These are phyloP conservation scores for Stichopus chloronotus DNA, from an alignment of 35 echinoderm and acorn worm genomes.

Conservation along the genomic window DNA sequence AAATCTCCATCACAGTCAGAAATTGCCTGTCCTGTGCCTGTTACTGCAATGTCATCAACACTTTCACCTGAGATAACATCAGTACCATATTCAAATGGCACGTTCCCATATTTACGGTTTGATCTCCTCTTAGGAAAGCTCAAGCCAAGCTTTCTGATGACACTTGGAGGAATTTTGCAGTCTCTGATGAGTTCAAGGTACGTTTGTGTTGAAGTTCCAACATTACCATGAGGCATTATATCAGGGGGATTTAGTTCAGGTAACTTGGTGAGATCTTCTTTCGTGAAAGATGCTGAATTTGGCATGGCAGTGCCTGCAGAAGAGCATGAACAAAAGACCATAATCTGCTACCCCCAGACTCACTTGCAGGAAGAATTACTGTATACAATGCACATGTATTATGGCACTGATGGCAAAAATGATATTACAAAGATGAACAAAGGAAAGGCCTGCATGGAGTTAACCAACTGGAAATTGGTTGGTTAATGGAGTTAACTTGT, in stretches of 20 bases:
- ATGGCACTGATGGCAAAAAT: too few relatives aligned
- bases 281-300: conserved; percentile 30
- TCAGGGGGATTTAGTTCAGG: conserved; percentile 86
- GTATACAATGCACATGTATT: too few relatives aligned
- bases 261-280: conserved; percentile 61
- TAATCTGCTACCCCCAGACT: too few relatives aligned
- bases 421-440: neutral
- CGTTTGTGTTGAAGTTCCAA: conserved; percentile 87
- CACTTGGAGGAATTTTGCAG: conserved; percentile 77
- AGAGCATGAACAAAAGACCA: neutral
- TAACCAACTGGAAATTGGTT: too few relatives aligned
- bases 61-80: conserved; percentile 12
- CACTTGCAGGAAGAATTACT: too few relatives aligned
- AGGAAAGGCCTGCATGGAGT: neutral
- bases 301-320: neutral
- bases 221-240: conserved; percentile 94
- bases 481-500: too few relatives aligned
- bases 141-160: conserved; percentile 86
- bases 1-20: conserved; percentile 4
- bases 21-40: conserved; percentile 77
- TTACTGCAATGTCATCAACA: conserved; percentile 58
- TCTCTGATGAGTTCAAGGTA: conserved; percentile 77
- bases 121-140: conserved; percentile 79
- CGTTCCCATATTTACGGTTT: conserved; percentile 93
- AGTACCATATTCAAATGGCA: conserved; percentile 83